Conservation (phyloP, 2,113 vertebrate genomes). For the Nycticryphes semicollaris region DNA sequence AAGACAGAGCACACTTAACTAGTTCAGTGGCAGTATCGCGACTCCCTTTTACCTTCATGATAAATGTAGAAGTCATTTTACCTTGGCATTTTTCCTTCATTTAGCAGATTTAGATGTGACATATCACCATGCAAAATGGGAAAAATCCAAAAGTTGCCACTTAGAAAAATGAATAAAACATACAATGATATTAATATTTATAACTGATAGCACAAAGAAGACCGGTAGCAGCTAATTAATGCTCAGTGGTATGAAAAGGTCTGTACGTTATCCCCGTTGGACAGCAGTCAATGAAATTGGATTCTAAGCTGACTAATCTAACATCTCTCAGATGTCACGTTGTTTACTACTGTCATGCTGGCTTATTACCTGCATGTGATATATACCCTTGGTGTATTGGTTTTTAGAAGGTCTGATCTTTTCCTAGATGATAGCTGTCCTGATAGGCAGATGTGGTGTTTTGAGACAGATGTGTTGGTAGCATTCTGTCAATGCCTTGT, state of each 20-base stretch:
- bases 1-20: neutral
- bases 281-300: neutral
- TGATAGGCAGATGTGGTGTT: neutral
- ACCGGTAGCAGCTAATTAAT: neutral
- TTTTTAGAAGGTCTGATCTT: neutral
- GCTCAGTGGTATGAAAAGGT: neutral
- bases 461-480: neutral
- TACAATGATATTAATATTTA: conserved; percentile 29
- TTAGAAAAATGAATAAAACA: conserved; percentile 25
- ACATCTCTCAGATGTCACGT: neutral
- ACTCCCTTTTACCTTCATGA: neutral
- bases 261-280: neutral
- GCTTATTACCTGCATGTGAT: neutral
- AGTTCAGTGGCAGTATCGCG: neutral
- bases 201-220: neutral
- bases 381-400: neutral
- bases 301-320: neutral
- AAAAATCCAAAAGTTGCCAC: neutral
- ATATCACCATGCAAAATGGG: neutral
- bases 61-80: neutral
- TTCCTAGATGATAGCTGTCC: neutral
- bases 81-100: neutral
- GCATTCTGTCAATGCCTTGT: neutral
- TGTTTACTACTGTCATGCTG: neutral
- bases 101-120: neutral